Evolutionary conservation across 1,140 invertebrate species (phyloP), one percentile per base, ranked within the genome.

Genomic region (Melanaphis sacchari): DNA sequence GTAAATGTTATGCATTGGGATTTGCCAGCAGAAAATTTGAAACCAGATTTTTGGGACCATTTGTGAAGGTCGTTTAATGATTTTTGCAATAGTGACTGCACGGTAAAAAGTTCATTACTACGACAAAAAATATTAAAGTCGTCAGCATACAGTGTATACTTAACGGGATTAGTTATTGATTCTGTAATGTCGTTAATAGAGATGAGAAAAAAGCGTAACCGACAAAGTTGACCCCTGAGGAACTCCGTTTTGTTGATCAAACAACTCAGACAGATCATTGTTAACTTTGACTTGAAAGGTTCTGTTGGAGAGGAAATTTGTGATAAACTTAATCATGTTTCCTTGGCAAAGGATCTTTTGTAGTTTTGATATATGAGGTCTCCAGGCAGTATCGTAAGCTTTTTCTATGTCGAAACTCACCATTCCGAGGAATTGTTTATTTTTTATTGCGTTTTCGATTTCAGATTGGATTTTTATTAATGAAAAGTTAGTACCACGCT

Each of bases 171-270:
- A 0, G 52, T 24, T 54, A 49, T 49, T 49, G 38, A 88, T n/a
- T 76, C 4, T 9, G 26, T 76, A 8, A 89, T 89, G 24, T 54
- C 18, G n/a, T 89, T 89, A 15, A 89, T 54, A 8, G 87, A 26
- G 36, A 52, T 46, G 9, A 89, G 31, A 46, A 46, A 89, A 89
- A 22, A 89, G 43, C 1, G 87, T 52, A 2, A 52, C 87, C 7
- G 26, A 46, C 31, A 89, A 31, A 24, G 43, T 41, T n/a, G 59
- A 54, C 6, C 93, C 87, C 82, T 91, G 93, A 7, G 93, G 93
- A 5, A 94, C 49, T 9, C 90, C 93, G 41, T 94, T 94, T 85
- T 94, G 89, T 84, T 91, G 93, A 3, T 24, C 24, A 6, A 6
- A 4, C 24, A 22, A 26, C 49, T 1, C 1, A 52, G 49, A 52